These are phyloP conservation scores for Fukomys damarensis DNA, from an alignment of 2,113 vertebrate species.

Conservation along the genomic window DNA sequence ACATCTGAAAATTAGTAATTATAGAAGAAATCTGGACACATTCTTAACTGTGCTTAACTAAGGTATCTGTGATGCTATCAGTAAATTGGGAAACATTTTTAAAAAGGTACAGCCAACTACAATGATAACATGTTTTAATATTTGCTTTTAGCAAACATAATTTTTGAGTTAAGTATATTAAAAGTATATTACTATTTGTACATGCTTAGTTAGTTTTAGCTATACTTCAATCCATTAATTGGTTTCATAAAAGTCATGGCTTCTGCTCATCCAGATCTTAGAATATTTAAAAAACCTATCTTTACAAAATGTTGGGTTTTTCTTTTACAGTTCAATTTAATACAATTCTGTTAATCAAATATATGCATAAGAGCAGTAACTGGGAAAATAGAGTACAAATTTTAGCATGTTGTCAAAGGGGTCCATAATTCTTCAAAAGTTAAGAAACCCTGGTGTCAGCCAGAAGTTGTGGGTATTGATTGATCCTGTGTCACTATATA, in stretches of 20 bases:
- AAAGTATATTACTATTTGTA: background rate
- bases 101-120: background rate
- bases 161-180: background rate
- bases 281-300: background rate
- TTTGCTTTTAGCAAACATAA: conserved; percentile 1
- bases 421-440: background rate
- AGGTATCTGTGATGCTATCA: conserved; percentile 13
- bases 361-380: background rate
- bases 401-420: background rate
- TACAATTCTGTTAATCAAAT: background rate
- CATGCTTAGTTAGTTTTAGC: background rate
- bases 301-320: conserved; percentile 10
- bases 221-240: background rate
- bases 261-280: background rate
- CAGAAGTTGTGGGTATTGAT: background rate
- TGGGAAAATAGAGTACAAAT: background rate
- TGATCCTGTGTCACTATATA: background rate
- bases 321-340: conserved; percentile 19
- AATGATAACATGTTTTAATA: conserved; percentile 15
- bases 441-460: background rate
- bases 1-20: conserved; percentile 67
- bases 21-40: conserved; percentile 18
- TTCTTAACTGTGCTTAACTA: background rate
- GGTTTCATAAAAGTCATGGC: conserved; percentile 15
- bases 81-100: conserved; percentile 29